Percentiles rank a stretch among this genome's conserved stretches.
phyloP scores from a whole-genome alignment of 2,113 vertebrate genomes.

The Cygnus atratus region DNA sequence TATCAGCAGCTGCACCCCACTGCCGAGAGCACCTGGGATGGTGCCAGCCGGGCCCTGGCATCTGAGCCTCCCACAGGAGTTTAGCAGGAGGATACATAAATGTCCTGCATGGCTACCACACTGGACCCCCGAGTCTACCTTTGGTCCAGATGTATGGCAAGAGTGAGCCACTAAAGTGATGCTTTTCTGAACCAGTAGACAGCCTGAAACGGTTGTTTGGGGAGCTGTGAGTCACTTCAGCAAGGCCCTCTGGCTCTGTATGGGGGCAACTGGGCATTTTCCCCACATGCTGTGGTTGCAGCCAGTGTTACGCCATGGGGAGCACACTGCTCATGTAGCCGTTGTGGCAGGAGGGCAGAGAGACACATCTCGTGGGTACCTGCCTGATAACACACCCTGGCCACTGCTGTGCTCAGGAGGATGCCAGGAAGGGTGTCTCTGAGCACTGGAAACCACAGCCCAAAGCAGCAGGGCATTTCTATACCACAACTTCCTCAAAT shows the following conservation, averaged over 20 bases:
- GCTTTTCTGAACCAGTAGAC: background rate
- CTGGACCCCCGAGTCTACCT: fast-evolving
- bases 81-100: background rate
- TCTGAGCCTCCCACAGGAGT: background rate
- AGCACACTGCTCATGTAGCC: fast-evolving
- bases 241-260: fast-evolving
- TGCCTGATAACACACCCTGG: background rate
- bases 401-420: background rate
- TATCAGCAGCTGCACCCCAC: background rate
- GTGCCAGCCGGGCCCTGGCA: background rate
- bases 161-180: fast-evolving
- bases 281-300: background rate
- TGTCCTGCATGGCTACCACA: background rate
- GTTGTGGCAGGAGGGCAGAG: background rate
- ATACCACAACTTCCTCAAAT: fast-evolving
- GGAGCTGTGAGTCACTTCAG: background rate
- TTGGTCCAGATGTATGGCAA: background rate
- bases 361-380: background rate
- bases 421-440: background rate
- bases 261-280: background rate
- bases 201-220: background rate
- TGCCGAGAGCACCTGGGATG: background rate
- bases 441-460: background rate
- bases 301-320: background rate
- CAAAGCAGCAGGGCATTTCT: background rate